Evolutionary conservation across 2,888 invertebrate species (phyloP).

Genomic region (Apamea monoglypha): DNA sequence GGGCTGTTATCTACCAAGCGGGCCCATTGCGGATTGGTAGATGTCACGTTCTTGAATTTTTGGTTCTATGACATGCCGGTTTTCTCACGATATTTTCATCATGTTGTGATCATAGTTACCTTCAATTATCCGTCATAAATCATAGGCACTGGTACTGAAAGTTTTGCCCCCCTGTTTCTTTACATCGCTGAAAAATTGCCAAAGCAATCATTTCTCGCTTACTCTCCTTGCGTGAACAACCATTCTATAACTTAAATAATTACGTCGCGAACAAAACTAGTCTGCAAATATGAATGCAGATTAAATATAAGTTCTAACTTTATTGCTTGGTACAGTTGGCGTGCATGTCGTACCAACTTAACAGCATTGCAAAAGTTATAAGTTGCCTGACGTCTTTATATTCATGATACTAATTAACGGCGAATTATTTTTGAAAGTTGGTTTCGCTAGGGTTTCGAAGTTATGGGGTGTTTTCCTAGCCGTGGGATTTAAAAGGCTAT

Average conservation of each 20-base stretch:
- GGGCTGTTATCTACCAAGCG: neutral
- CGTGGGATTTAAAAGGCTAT: neutral
- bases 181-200: neutral
- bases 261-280: slow-evolving; percentile 50
- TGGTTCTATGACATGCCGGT: neutral
- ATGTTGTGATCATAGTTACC: neutral
- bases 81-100: too few species aligned
- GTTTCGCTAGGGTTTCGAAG: slow-evolving; percentile 1
- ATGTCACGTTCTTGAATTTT: neutral
- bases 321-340: slow-evolving; percentile 52
- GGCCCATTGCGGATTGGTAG: neutral
- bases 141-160: neutral
- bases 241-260: slow-evolving; percentile 46
- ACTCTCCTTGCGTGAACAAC: slow-evolving; percentile 12
- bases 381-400: slow-evolving; percentile 48
- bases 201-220: neutral
- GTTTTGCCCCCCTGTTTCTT: neutral
- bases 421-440: slow-evolving; percentile 34
- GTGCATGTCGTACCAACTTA: slow-evolving; percentile 51
- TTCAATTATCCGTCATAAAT: too few species aligned
- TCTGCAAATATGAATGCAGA: slow-evolving; percentile 50
- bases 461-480: neutral
- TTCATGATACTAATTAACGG: slow-evolving; percentile 14
- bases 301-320: slow-evolving; percentile 60
- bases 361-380: slow-evolving; percentile 34